These are phyloP conservation scores for Drosophila subpulchrella DNA, from an alignment of 1,140 invertebrate genomes.

Conservation along the genomic window DNA sequence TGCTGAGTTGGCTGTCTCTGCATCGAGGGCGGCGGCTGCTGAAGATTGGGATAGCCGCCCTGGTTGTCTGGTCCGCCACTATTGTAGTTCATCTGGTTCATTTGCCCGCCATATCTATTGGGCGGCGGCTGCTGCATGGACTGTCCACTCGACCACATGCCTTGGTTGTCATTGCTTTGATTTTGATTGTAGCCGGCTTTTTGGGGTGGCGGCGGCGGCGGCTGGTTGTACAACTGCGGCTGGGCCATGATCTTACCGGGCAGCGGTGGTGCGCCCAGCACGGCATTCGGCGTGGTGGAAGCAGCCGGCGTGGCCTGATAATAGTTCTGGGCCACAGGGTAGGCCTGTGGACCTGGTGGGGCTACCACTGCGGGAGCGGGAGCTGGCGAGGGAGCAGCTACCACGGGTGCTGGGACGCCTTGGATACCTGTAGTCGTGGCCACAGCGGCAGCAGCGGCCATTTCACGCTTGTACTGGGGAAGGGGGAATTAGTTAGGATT, in stretches of 20 bases:
- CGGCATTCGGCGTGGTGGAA: neutral
- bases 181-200: constrained; percentile 22
- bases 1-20: constrained; percentile 8
- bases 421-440: constrained; percentile 5
- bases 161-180: constrained; percentile 2
- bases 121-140: constrained; percentile 16
- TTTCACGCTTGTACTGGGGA: constrained; percentile 80
- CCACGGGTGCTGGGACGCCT: constrained; percentile 6
- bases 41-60: constrained; percentile 57
- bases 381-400: constrained; percentile 5
- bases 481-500: neutral
- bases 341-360: constrained; percentile 33
- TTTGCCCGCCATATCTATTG: constrained; percentile 32
- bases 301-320: constrained; percentile 46
- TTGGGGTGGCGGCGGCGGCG: constrained; percentile 85
- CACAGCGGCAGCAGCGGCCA: constrained; percentile 67
- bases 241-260: constrained; percentile 71
- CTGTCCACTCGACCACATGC: constrained; percentile 24
- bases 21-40: constrained; percentile 59
- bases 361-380: constrained; percentile 3
- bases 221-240: constrained; percentile 75
- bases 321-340: constrained; percentile 30
- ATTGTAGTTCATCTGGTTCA: constrained; percentile 23
- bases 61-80: constrained; percentile 6
- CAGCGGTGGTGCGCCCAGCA: neutral